These are phyloP conservation scores for Megalops atlanticus DNA, from an alignment of 2,113 vertebrate genomes.

Conservation along the genomic window DNA sequence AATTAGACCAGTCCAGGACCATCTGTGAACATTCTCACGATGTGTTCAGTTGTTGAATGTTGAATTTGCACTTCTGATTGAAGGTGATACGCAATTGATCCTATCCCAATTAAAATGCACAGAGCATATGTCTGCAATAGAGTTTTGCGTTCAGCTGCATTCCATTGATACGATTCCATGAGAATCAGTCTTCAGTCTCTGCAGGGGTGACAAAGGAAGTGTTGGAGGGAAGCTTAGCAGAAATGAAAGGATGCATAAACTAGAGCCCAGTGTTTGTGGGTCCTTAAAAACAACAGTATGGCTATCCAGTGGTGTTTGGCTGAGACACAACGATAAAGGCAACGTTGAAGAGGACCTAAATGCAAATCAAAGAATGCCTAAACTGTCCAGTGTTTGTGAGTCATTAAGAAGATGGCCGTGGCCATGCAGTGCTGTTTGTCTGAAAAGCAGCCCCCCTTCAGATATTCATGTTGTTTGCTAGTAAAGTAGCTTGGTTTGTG, in stretches of 20 bases:
- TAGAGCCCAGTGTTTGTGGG: not conserved
- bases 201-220: not conserved
- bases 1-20: not conserved
- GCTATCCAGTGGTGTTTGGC: no score
- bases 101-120: conserved; percentile 16
- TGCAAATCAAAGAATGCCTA: not conserved
- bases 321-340: not conserved
- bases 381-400: not conserved
- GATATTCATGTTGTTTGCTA: not conserved
- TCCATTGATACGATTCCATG: conserved; percentile 18
- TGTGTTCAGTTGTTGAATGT: not conserved
- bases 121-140: not conserved
- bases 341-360: not conserved
- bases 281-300: no score
- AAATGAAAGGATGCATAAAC: conserved; percentile 1
- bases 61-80: not conserved
- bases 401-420: no score
- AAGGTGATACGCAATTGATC: conserved; percentile 23
- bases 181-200: conserved; percentile 10
- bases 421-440: no score
- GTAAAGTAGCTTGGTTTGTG: not conserved
- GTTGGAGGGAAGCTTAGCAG: not conserved
- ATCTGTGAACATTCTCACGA: not conserved
- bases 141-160: conserved; percentile 1
- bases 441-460: not conserved